A percentile compares a stretch with the other conserved stretches of the same genome.
phyloP scores from a whole-genome alignment of 2,113 vertebrate genomes.

The Catagonus wagneri region DNA sequence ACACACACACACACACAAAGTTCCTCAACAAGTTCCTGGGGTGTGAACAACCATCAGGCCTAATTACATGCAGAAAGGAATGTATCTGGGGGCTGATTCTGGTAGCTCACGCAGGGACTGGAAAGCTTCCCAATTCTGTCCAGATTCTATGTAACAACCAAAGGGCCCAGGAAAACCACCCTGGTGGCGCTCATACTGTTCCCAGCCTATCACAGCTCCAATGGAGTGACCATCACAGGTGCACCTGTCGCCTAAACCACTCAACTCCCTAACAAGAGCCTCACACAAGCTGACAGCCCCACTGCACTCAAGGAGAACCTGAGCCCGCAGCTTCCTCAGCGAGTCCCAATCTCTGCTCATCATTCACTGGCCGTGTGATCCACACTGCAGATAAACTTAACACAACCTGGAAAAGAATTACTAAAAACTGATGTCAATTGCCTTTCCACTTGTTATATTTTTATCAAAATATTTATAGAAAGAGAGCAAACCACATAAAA shows the following conservation, averaged over 20 bases:
- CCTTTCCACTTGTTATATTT: neutral
- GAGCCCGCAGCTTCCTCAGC: neutral
- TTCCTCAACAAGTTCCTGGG: neutral
- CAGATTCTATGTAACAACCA: neutral
- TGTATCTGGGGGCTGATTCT: neutral
- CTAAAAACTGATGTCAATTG: neutral
- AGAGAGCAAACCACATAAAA: slow-evolving; percentile 41
- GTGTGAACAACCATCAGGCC: neutral
- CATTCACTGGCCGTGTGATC: neutral
- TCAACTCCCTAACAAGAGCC: neutral
- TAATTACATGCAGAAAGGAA: neutral
- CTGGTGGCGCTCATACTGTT: rapidly evolving
- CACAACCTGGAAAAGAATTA: neutral
- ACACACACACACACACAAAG: too few species aligned
- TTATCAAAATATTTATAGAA: slow-evolving; percentile 62
- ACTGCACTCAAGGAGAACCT: neutral
- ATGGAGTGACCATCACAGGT: rapidly evolving
- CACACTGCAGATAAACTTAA: neutral
- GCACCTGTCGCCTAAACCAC: neutral
- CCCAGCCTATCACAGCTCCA: neutral
- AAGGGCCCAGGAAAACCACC: neutral
- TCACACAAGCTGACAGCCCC: rapidly evolving
- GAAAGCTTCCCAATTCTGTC: neutral
- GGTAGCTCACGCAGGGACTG: neutral
- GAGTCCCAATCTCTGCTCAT: neutral